Evolutionary conservation across 2,113 vertebrate species (phyloP).

Genomic region (Phylloscopus trochilus): DNA sequence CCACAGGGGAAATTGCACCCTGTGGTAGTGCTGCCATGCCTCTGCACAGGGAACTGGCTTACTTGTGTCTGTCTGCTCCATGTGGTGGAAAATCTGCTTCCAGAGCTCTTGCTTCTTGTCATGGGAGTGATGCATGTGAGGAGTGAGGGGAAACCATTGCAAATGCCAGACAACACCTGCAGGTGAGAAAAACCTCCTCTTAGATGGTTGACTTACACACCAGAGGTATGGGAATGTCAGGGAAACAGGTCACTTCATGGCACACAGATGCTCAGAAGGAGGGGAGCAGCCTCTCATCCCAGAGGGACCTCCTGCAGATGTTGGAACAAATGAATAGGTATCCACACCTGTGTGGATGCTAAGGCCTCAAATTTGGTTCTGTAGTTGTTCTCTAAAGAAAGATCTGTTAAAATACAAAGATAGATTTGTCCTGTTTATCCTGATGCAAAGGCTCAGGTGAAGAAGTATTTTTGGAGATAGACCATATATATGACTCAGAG

Average conservation of each 20-base stretch:
- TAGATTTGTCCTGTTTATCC: not conserved
- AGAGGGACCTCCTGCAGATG: not conserved
- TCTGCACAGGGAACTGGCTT: not conserved
- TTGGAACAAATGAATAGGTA: not conserved
- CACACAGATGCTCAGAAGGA: not conserved
- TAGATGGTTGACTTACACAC: not conserved
- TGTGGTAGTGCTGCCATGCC: fast-evolving
- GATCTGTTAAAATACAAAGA: not conserved
- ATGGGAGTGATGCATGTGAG: not conserved
- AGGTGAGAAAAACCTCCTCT: not conserved
- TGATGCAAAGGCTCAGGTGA: not conserved
- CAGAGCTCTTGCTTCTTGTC: not conserved
- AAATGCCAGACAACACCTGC: not conserved
- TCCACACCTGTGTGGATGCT: not conserved
- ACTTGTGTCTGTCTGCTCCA: not conserved
- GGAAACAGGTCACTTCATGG: not conserved
- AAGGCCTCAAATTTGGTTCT: not conserved
- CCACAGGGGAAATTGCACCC: fast-evolving
- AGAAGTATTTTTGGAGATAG: not conserved
- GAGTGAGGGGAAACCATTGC: not conserved
- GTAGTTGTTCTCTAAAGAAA: not conserved
- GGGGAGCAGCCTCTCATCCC: not conserved
- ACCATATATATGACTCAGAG: not conserved
- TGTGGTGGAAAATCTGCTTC: not conserved
- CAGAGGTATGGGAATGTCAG: not conserved